A percentile compares a stretch with the other conserved stretches of the same genome.
Evolutionary conservation across 2,797 vertebrate genomes (phyloP).

Genomic region (Bovichtus diacanthus): DNA sequence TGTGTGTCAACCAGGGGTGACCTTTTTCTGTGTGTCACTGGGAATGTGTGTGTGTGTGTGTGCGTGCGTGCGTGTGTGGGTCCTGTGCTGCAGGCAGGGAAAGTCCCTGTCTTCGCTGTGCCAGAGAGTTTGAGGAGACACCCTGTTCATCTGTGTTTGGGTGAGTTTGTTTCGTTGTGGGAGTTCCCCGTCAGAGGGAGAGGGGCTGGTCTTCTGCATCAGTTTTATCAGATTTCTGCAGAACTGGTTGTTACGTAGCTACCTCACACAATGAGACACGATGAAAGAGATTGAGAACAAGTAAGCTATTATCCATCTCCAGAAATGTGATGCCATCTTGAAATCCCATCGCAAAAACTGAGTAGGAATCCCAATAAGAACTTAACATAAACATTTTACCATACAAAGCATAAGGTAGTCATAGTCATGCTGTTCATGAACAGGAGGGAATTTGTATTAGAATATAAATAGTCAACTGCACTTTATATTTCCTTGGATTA

Average conservation of each 20-base stretch:
- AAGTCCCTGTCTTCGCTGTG: slow-evolving; percentile 67
- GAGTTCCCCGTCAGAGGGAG: slow-evolving; percentile 48
- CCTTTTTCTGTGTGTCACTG: slow-evolving; percentile 47
- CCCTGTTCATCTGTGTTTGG: slow-evolving; percentile 56
- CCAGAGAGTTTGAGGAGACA: slow-evolving; percentile 59
- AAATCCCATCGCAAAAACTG: neutral
- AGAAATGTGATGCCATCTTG: neutral
- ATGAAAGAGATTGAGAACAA: neutral
- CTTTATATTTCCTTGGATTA: neutral
- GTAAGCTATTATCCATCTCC: neutral
- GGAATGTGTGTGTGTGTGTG: slow-evolving; percentile 7
- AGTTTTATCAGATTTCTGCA: slow-evolving; percentile 15
- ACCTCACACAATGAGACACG: neutral
- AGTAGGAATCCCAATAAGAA: neutral
- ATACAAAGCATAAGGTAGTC: neutral
- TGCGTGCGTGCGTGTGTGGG: slow-evolving; percentile 17
- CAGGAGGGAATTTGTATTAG: neutral
- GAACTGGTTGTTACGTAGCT: neutral
- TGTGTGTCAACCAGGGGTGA: slow-evolving; percentile 63
- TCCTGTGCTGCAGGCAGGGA: slow-evolving; percentile 69
- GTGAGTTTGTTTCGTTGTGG: slow-evolving; percentile 43
- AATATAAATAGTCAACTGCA: neutral
- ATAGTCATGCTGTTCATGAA: too few relatives aligned
- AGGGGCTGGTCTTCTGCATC: neutral
- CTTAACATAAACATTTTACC: too few relatives aligned